Evolutionary conservation across 2,113 vertebrate species (phyloP).

Genomic region (Rissa tridactyla): DNA sequence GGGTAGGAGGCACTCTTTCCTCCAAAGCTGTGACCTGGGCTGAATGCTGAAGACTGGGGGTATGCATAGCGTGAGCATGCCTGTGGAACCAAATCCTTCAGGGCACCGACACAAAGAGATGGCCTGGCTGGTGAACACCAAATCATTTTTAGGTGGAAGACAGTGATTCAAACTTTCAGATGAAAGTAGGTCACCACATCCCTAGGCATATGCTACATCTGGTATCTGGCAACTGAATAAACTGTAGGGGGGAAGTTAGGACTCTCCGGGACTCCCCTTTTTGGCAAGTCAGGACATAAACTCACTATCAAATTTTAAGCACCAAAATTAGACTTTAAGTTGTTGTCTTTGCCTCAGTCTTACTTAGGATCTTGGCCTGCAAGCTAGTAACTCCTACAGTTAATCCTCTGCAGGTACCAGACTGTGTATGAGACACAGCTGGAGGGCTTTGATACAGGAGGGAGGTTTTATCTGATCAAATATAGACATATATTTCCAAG

Average conservation of each 20-base stretch:
- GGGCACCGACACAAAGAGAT: background rate
- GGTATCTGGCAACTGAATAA: background rate
- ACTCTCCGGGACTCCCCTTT: background rate
- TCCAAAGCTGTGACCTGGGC: background rate
- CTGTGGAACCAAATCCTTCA: background rate
- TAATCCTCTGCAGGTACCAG: background rate
- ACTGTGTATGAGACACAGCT: background rate
- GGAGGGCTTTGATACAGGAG: background rate
- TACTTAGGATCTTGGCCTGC: background rate
- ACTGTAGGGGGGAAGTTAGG: background rate
- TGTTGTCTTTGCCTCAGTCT: background rate
- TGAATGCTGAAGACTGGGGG: background rate
- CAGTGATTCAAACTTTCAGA: background rate
- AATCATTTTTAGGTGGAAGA: background rate
- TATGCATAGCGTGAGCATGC: background rate
- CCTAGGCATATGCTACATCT: background rate
- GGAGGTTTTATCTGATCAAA: constrained; percentile 13
- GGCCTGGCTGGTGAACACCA: background rate
- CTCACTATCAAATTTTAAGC: background rate
- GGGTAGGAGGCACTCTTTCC: background rate
- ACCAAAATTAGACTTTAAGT: background rate
- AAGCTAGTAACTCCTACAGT: background rate
- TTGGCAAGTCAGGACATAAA: background rate
- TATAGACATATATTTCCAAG: background rate
- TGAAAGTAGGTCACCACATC: fast-evolving